Percentiles rank a stretch among this genome's conserved stretches.
phyloP scores from a whole-genome alignment of 2,797 vertebrate species.

The Malacoctenus gilli region DNA sequence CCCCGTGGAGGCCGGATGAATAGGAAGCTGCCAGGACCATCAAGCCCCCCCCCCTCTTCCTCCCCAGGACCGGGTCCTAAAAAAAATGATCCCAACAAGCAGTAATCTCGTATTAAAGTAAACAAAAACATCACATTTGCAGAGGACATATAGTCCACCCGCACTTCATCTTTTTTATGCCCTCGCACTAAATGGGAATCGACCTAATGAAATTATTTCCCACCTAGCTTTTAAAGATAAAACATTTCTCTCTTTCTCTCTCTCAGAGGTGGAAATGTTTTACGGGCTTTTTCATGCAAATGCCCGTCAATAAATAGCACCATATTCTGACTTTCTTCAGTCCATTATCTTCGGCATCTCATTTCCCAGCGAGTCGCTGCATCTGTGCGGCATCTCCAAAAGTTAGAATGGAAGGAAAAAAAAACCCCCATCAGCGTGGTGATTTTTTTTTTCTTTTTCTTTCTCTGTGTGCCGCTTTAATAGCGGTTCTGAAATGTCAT shows the following conservation, averaged over 20 bases:
- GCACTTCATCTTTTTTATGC: slow-evolving; percentile 20
- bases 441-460: not conserved
- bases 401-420: slow-evolving; percentile 19
- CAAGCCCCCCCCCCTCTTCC: slow-evolving; percentile 36
- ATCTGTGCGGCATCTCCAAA: too few species aligned
- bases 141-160: slow-evolving; percentile 20
- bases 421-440: not conserved
- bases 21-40: slow-evolving; percentile 47
- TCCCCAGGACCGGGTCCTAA: slow-evolving; percentile 18
- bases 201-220: slow-evolving; percentile 40
- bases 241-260: slow-evolving; percentile 40
- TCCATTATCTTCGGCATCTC: slow-evolving; percentile 45
- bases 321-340: slow-evolving; percentile 33
- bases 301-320: slow-evolving; percentile 22
- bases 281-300: slow-evolving; percentile 43
- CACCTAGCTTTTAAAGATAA: slow-evolving; percentile 38
- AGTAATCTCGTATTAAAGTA: slow-evolving; percentile 39
- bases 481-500: slow-evolving; percentile 7
- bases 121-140: slow-evolving; percentile 39
- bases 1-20: slow-evolving; percentile 56
- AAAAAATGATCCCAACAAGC: slow-evolving; percentile 56
- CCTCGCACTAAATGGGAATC: slow-evolving; percentile 27
- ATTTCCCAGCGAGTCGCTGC: slow-evolving; percentile 27
- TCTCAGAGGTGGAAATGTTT: too few species aligned
- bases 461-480: slow-evolving; percentile 1